phyloP scores from a whole-genome alignment of 1,140 invertebrate species.

The Tetramorium alpestre region DNA sequence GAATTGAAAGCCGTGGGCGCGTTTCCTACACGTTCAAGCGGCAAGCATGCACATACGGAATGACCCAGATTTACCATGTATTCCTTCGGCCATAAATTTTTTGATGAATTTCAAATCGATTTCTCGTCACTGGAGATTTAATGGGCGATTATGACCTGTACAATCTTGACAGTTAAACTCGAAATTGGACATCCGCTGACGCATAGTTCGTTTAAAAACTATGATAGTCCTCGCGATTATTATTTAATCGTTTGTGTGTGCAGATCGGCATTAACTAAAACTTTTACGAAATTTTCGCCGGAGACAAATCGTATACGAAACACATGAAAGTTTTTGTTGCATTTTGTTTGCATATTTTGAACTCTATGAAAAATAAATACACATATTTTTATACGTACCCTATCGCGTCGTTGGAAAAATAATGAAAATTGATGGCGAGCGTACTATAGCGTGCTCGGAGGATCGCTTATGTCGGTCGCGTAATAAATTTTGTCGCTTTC shows the following conservation, averaged over 20 bases:
- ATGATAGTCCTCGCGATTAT: not conserved
- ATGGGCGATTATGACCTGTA: not conserved
- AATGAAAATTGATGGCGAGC: conserved; percentile 38
- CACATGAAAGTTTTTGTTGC: not conserved
- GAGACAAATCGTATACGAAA: not conserved
- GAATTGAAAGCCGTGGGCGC: conserved; percentile 7
- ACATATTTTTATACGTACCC: not conserved
- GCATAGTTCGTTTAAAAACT: not conserved
- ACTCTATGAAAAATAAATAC: not conserved
- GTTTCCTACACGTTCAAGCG: not conserved
- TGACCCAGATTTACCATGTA: conserved; percentile 39
- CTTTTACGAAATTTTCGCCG: not conserved
- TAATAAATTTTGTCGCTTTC: conserved; percentile 34
- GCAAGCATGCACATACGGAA: not conserved
- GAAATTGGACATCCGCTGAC: conserved; percentile 1
- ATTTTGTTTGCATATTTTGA: not conserved
- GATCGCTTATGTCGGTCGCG: not conserved
- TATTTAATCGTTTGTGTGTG: not conserved
- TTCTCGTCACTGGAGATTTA: conserved; percentile 15
- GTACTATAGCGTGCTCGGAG: not conserved
- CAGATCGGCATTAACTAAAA: not conserved
- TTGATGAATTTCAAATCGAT: conserved; percentile 34
- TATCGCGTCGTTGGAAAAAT: not conserved
- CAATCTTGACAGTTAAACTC: not conserved
- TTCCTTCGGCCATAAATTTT: conserved; percentile 38